A percentile compares a stretch with the other conserved stretches of the same genome.
Evolutionary conservation across 2,888 invertebrate genomes (phyloP).

Genomic region (Microctonus hyperodae): DNA sequence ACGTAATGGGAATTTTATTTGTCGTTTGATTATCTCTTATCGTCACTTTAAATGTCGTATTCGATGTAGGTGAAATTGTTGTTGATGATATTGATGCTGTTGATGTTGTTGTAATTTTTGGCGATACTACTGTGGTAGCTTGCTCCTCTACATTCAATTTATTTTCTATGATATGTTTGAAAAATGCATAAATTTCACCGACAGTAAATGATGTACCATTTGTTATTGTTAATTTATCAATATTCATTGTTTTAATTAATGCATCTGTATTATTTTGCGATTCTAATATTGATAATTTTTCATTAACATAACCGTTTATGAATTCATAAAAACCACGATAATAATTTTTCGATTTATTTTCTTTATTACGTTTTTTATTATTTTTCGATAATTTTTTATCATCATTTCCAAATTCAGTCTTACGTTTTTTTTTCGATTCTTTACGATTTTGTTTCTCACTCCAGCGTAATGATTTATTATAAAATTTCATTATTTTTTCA

Average conservation of each 20-base stretch:
- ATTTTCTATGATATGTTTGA: slow-evolving; percentile 63
- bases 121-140: slow-evolving; percentile 16
- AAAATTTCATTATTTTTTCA: slow-evolving; percentile 59
- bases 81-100: slow-evolving; percentile 24
- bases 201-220: slow-evolving; percentile 60
- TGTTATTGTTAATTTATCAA: slow-evolving; percentile 55
- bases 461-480: slow-evolving; percentile 59
- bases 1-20: slow-evolving; percentile 33
- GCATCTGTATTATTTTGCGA: slow-evolving; percentile 56
- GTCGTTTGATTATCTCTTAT: slow-evolving; percentile 39
- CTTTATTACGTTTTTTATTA: slow-evolving; percentile 52
- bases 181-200: slow-evolving; percentile 60
- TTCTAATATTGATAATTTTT: slow-evolving; percentile 53
- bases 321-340: slow-evolving; percentile 61
- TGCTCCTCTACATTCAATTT: slow-evolving; percentile 49
- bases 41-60: slow-evolving; percentile 16
- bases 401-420: slow-evolving; percentile 32
- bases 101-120: slow-evolving; percentile 31
- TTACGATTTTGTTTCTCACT: slow-evolving; percentile 57
- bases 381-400: slow-evolving; percentile 28
- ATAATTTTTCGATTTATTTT: slow-evolving; percentile 52
- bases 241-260: slow-evolving; percentile 55
- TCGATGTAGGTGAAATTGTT: not conserved
- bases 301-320: slow-evolving; percentile 58
- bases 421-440: slow-evolving; percentile 47